Base-by-base conservation (phyloP, 2,797 vertebrate species). In the Trematomus bernacchii region DNA sequence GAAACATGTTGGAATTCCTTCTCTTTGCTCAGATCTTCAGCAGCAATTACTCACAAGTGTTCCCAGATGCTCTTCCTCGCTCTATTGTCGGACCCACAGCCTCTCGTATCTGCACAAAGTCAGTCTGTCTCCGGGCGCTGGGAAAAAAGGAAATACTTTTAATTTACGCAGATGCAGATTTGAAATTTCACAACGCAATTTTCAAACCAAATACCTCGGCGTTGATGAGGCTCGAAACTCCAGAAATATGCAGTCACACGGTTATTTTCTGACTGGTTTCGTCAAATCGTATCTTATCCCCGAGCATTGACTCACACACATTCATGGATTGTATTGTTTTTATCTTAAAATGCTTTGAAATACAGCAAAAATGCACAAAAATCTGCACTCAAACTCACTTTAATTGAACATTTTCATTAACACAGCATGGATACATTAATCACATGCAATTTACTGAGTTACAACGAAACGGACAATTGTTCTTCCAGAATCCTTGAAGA, bases 31-130 rank as follows among this genome's bases (percentile, higher is more conserved):
- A 95, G 93, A 95, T 95, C 93, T 93, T 94, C 92, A 89, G 92
- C 91, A 94, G 92, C 91, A 95, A 95, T 95, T 95, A 95, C 85
- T 82, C 82, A 77, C 84, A 94, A 95, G 93, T 94, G 91, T 94
- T 95, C 89, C 94, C 94, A 95, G 92, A 95, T 95, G 94, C 87
- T 67, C 33, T 9, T 37, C 33, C 33, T 81, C 82, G 83, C 62
- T 43, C 84, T 73, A 89, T 86, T 84, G 90, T 90, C 83, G 44
- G 84, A 84, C 66, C 71, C 40, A 79, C 77, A 86, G 76, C 86
- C 72, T 42, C 79, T 72, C 66, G 74, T 76, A 91, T 90, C 88
- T 85, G 83, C 87, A 88, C 80, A 88, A 76, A 84, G 79, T 84
- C 80, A 77, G 86, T 71, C 84, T 84, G 77, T 85, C 85, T 77